Evolutionary conservation across 2,113 vertebrate genomes (phyloP), one percentile per base, ranked within the genome.

Genomic region (Cavia aperea): DNA sequence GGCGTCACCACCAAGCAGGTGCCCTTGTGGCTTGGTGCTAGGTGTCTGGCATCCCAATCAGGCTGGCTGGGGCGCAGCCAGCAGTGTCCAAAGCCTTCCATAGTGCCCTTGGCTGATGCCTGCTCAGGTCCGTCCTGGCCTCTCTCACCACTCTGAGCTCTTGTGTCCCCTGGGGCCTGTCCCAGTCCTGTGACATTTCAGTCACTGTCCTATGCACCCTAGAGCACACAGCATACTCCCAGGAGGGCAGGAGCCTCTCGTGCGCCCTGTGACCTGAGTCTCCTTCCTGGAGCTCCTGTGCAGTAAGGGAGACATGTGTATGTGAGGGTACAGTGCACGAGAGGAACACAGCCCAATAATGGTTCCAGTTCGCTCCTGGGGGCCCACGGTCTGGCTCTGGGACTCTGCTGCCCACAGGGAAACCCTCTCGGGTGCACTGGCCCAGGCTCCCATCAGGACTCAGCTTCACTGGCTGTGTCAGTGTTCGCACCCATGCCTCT

Each of bases 201-300:
- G 33, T 66, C 58, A 26, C 31, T 33, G 65, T 70, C 18, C 36
- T 70, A 68, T 7, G 15, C 33, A n/a, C 15, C 12, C 26, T 66
- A 5, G 63, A 31, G 12, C 31, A 33, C 63, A 66, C 31, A 14
- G 63, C 56, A 18, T 33, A 15, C 33, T 7, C 33, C 7, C 7
- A 16, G 66, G 15, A 68, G 33, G 66, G 36, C 66, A 36, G 33
- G 33, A 15, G 19, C 66, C 16, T 18, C 66, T 36, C 16, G 2
- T n/a, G 33, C 2, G 18, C 33, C 6, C 36, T 0, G n/a, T n/a
- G 36, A n/a, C 16, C 36, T 19, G 5, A 3, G 7, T 70, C 66
- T 21, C 58, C 66, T 18, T n/a, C 66, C 16, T 7, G 12, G 66
- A n/a, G 66, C 36, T 70, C 66, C 36, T 15, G 36, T 70, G 36